These are phyloP conservation scores for Harpalus rubripes DNA, from an alignment of 2,888 invertebrate species.

Conservation along the genomic window DNA sequence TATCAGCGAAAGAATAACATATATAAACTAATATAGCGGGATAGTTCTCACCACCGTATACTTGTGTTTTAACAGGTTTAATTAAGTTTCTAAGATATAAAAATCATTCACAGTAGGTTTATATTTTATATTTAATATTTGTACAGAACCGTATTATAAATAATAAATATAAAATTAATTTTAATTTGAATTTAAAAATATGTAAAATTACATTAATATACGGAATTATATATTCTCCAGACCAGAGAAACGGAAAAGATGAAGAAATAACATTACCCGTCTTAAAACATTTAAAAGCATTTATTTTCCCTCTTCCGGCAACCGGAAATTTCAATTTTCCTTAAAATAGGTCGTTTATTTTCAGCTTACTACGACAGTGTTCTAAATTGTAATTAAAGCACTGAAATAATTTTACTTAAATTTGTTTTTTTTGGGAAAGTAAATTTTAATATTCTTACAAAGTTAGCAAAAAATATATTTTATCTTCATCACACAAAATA, in stretches of 20 bases:
- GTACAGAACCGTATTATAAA: neutral
- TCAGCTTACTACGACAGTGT: slow-evolving; percentile 12
- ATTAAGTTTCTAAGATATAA: too few species aligned
- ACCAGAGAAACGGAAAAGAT: neutral
- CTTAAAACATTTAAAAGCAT: slow-evolving; percentile 7
- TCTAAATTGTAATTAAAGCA: slow-evolving; percentile 8
- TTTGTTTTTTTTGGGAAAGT: neutral
- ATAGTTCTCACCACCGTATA: too few species aligned
- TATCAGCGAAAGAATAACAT: too few species aligned
- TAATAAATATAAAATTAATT: neutral
- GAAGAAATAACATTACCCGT: neutral
- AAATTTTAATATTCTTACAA: neutral
- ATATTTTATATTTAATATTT: neutral
- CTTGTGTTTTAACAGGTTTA: too few species aligned
- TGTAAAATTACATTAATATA: too few species aligned
- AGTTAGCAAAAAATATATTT: too few species aligned
- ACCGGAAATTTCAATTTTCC: slow-evolving; percentile 24
- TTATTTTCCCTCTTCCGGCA: slow-evolving; percentile 29
- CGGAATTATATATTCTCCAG: neutral
- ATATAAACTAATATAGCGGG: too few species aligned
- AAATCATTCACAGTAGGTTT: too few species aligned
- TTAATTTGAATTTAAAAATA: neutral
- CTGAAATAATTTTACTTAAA: slow-evolving; percentile 12
- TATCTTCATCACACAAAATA: too few species aligned
- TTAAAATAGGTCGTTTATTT: slow-evolving; percentile 34